Evolutionary conservation across 2,888 invertebrate genomes (phyloP).

Genomic region (Aromia moschata): DNA sequence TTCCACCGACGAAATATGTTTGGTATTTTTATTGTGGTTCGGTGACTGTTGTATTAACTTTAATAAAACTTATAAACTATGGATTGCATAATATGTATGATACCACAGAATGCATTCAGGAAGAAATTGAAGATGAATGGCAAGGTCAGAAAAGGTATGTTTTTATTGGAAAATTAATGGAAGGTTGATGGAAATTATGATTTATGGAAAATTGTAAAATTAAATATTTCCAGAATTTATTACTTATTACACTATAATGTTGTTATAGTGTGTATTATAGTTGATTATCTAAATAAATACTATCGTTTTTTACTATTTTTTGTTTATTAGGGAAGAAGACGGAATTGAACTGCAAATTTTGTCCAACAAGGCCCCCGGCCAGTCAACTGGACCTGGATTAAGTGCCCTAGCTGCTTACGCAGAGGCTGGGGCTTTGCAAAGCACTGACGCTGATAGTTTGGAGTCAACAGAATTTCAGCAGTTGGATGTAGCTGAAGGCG

Average conservation of each 20-base stretch:
- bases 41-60: constrained; percentile 81
- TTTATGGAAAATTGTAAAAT: background rate
- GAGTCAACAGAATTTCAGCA: constrained; percentile 61
- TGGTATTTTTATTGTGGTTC: constrained; percentile 89
- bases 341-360: constrained; percentile 86
- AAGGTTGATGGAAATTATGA: too few relatives aligned
- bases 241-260: too few relatives aligned
- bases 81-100: constrained; percentile 94
- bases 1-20: constrained; percentile 81
- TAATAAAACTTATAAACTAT: constrained; percentile 88
- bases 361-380: constrained; percentile 48
- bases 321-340: constrained; percentile 73
- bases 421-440: constrained; percentile 46
- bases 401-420: constrained; percentile 49
- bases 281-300: too few relatives aligned
- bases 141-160: constrained; percentile 35
- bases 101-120: constrained; percentile 82
- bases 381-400: constrained; percentile 35
- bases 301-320: too few relatives aligned
- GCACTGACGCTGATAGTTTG: constrained; percentile 60
- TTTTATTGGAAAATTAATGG: background rate
- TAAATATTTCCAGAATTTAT: too few relatives aligned
- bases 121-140: constrained; percentile 59
- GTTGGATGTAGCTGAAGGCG: constrained; percentile 47
- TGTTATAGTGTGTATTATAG: too few relatives aligned